phyloP scores from a whole-genome alignment of 2,113 vertebrate genomes.

The Leucoraja erinaceus region DNA sequence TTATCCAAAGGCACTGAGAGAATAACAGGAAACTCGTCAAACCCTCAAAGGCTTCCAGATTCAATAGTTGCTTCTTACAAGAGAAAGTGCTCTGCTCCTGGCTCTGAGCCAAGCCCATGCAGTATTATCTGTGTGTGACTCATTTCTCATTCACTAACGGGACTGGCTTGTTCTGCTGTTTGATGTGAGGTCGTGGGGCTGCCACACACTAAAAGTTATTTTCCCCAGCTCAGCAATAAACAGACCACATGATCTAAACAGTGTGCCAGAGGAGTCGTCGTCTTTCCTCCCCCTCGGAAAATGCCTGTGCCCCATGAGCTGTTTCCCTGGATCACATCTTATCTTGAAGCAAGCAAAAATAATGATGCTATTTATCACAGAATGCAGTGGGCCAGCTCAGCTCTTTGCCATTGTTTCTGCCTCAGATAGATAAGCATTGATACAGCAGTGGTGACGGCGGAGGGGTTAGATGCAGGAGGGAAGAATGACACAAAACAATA shows the following conservation, averaged over 20 bases:
- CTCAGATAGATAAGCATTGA: background rate
- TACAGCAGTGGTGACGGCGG: background rate
- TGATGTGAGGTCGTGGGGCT: background rate
- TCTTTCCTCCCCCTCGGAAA: background rate
- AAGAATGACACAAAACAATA: background rate
- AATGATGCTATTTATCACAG: background rate
- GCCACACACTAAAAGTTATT: conserved; percentile 13
- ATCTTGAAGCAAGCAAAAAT: conserved; percentile 1
- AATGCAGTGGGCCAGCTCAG: background rate
- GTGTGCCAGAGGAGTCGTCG: background rate
- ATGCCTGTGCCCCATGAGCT: background rate
- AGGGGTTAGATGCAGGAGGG: background rate
- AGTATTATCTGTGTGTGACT: background rate
- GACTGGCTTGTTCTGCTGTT: background rate
- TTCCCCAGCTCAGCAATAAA: background rate
- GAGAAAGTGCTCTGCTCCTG: background rate
- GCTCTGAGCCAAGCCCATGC: background rate
- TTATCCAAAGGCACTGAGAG: background rate
- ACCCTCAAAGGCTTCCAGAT: background rate
- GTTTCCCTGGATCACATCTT: background rate
- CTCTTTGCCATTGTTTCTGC: background rate
- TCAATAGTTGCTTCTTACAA: background rate
- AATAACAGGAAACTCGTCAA: background rate
- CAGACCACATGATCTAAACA: background rate
- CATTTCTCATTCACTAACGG: background rate